Percentiles rank a stretch among this genome's conserved stretches.
Conservation (phyloP, 2,888 invertebrate genomes). For the Mermis nigrescens region DNA sequence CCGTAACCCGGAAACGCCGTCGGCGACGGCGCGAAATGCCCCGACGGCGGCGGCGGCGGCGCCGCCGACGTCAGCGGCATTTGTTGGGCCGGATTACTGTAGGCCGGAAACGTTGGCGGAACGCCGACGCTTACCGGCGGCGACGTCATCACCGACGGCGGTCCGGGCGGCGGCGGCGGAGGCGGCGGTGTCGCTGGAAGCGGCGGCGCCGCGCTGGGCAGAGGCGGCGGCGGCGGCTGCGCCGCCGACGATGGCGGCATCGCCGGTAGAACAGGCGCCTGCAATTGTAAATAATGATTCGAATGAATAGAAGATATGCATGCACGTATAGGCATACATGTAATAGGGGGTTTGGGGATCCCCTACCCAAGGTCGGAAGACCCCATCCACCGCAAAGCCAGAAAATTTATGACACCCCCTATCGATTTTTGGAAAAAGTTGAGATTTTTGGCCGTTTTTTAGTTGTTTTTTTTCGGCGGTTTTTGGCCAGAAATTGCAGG, state of each 20-base stretch:
- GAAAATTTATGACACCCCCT: too few relatives aligned
- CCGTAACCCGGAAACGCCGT: too few relatives aligned
- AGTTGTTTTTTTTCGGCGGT: too few relatives aligned
- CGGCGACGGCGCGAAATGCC: constrained; percentile 1
- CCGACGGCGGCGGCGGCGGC: constrained; percentile 10
- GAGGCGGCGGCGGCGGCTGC: neutral
- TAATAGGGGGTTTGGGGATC: too few relatives aligned
- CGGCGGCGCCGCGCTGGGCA: neutral
- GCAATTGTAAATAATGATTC: neutral
- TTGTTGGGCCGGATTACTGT: too few relatives aligned
- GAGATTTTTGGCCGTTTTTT: too few relatives aligned
- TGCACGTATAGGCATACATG: constrained; percentile 17
- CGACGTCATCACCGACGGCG: constrained; percentile 17
- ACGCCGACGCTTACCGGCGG: constrained; percentile 1
- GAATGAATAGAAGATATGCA: constrained; percentile 10
- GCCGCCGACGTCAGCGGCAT: too few relatives aligned
- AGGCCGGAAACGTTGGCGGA: neutral
- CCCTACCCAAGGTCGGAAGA: too few relatives aligned
- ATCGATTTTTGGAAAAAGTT: too few relatives aligned
- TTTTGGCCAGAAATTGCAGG: too few relatives aligned
- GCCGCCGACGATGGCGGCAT: constrained; percentile 12
- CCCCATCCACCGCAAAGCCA: neutral
- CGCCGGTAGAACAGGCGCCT: constrained; percentile 5
- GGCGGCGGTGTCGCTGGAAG: constrained; percentile 2
- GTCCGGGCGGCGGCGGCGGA: constrained; percentile 16